Evolutionary conservation across 2,797 vertebrate species (phyloP).

Genomic region (Echiichthys vipera): DNA sequence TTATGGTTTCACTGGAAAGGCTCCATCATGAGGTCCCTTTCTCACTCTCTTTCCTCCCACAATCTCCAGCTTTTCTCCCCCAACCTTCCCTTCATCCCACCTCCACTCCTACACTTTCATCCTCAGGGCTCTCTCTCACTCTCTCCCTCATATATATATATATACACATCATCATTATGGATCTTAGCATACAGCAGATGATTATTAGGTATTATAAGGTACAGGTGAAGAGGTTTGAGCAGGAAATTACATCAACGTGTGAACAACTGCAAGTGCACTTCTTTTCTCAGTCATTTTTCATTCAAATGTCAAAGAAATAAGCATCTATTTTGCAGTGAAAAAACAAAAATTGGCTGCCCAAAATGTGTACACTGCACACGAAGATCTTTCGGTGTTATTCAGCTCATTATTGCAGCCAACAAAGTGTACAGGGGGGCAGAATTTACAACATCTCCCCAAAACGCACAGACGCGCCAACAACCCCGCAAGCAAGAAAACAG

Average conservation of each 20-base stretch:
- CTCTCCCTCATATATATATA: too few relatives aligned
- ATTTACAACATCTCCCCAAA: conserved; percentile 21
- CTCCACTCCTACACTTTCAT: conserved; percentile 14
- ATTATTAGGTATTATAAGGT: background rate
- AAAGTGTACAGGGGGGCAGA: background rate
- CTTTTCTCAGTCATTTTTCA: background rate
- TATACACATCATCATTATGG: conserved; percentile 15
- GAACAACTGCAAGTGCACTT: background rate
- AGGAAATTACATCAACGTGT: background rate
- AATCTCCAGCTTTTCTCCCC: conserved; percentile 17
- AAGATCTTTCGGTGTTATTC: background rate
- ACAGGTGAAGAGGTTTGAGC: background rate
- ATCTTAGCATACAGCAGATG: background rate
- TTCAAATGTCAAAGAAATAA: background rate
- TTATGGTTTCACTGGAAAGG: conserved; percentile 45
- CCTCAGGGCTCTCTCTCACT: background rate
- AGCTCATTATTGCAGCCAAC: background rate
- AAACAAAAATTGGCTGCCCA: background rate
- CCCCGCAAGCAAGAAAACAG: background rate
- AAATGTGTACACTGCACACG: background rate
- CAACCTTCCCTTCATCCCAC: conserved; percentile 36
- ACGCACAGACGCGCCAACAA: conserved; percentile 16
- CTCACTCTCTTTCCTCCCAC: conserved; percentile 40
- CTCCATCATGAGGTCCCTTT: conserved; percentile 7
- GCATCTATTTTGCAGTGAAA: background rate